A percentile compares a stretch with the other conserved stretches of the same genome.
These are phyloP conservation scores for Temnothorax longispinosus DNA, from an alignment of 1,140 invertebrate species.

Conservation along the genomic window DNA sequence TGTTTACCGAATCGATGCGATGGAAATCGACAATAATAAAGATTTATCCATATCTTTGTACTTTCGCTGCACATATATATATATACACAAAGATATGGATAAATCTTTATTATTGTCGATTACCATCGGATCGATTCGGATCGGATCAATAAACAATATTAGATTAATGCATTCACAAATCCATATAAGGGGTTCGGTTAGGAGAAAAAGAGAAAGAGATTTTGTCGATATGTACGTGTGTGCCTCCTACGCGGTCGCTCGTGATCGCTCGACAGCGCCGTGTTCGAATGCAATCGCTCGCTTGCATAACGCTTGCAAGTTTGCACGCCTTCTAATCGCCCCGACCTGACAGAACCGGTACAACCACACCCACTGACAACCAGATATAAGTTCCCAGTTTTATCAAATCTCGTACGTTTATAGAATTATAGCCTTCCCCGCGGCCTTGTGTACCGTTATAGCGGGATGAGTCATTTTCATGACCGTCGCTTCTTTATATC, in stretches of 20 bases:
- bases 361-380: constrained; percentile 77
- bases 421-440: constrained; percentile 37
- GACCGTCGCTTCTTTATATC: constrained; percentile 35
- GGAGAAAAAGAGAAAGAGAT: constrained; percentile 9
- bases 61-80: too few species aligned
- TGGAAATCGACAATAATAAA: too few species aligned
- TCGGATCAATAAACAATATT: constrained; percentile 3
- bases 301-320: constrained; percentile 69
- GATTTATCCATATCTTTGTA: too few species aligned
- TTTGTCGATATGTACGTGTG: background rate
- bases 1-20: too few species aligned
- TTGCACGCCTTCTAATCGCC: constrained; percentile 76
- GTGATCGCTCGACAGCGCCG: constrained; percentile 35
- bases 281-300: constrained; percentile 67
- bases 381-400: constrained; percentile 10
- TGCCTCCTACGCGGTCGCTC: constrained; percentile 62
- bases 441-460: constrained; percentile 71
- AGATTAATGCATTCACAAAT: background rate
- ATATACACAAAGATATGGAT: background rate
- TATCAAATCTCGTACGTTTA: constrained; percentile 26
- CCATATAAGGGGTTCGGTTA: background rate
- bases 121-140: background rate
- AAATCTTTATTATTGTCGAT: background rate
- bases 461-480: constrained; percentile 66
- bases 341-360: constrained; percentile 75